Conservation (phyloP, 2,888 invertebrate species). For the Chrysina gloriosa region DNA sequence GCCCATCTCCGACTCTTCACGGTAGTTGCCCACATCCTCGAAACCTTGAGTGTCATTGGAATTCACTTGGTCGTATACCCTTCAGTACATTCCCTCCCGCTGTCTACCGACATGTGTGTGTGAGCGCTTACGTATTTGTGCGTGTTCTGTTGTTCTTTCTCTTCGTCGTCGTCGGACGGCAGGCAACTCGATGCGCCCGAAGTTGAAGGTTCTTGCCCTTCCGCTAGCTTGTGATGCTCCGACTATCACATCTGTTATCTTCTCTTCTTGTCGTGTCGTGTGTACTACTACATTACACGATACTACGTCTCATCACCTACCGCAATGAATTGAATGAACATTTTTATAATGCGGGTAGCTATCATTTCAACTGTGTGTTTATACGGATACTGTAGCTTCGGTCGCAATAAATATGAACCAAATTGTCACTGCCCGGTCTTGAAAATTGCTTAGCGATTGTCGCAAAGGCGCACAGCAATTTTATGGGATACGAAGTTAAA, state of each 20-base stretch:
- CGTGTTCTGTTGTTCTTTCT: not conserved
- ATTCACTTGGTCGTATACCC: conserved; percentile 17
- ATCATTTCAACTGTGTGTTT: not conserved
- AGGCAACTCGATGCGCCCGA: not conserved
- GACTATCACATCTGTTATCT: conserved; percentile 36
- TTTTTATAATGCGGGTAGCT: conserved; percentile 5
- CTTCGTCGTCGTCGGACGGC: not conserved
- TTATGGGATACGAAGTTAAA: no score
- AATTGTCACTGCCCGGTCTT: no score
- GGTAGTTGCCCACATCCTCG: conserved; percentile 44
- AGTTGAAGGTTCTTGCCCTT: conserved; percentile 46
- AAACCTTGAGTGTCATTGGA: conserved; percentile 42
- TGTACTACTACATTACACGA: not conserved
- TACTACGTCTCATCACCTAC: conserved; percentile 22
- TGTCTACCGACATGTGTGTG: conserved; percentile 4
- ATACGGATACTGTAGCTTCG: not conserved
- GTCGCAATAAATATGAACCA: no score
- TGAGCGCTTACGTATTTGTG: not conserved
- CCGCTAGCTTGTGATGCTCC: conserved; percentile 36
- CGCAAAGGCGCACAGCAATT: no score
- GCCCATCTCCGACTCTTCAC: conserved; percentile 33
- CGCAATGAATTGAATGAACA: conserved; percentile 23
- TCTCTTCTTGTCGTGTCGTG: conserved; percentile 7
- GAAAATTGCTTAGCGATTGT: no score
- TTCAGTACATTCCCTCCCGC: conserved; percentile 1